Base-by-base conservation (phyloP, 2,888 invertebrate species). In the Epistrophella euchroma region DNA sequence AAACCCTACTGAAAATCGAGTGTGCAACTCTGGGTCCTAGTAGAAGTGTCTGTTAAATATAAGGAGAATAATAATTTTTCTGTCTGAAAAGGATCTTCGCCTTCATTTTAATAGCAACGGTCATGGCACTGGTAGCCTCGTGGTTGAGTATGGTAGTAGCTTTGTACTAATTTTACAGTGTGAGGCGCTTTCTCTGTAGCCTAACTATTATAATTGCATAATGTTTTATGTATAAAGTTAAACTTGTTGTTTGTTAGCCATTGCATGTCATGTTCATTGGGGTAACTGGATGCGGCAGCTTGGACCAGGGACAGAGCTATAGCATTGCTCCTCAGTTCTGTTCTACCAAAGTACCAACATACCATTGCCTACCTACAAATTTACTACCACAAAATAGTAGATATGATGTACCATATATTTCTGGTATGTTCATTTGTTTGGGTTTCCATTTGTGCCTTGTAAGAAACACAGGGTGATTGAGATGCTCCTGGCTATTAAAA, bases 141-240 rank as follows among this genome's bases (percentile, higher is more conserved):
- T n/a, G 52, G 43, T 22, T 32, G 15, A 13, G 37, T 13, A 52
- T 32, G 43, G 58, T 73, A 40, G 58, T 50, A 50, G 70, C 64
- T 86, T 73, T 81, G 81, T 71, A 74, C 73, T 74, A 70, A 81
- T 86, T 86, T 81, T 64, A 81, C 70, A 74, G 77, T 64, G 40
- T 17, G 64, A 71, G 75, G 37, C 47, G 75, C 32, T 71, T 9
- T 73, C 7, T 22, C 73, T 52, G 17, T 70, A 56, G 73, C 76
- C 73, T n/a, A 77, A 77, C 74, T 70, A 82, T 86, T 82, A 82
- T 86, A 86, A 86, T 78, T 86, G 86, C 81, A 86, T 86, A 78
- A 81, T 86, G 81, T 86, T 86, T 86, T 86, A 86, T 86, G 86
- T 82, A 86, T 86, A 78, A 86, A 86, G 81, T 86, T 82, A 77